Evolutionary conservation across 2,888 invertebrate species (phyloP).

Genomic region (Rhopalosiphum nymphaeae): DNA sequence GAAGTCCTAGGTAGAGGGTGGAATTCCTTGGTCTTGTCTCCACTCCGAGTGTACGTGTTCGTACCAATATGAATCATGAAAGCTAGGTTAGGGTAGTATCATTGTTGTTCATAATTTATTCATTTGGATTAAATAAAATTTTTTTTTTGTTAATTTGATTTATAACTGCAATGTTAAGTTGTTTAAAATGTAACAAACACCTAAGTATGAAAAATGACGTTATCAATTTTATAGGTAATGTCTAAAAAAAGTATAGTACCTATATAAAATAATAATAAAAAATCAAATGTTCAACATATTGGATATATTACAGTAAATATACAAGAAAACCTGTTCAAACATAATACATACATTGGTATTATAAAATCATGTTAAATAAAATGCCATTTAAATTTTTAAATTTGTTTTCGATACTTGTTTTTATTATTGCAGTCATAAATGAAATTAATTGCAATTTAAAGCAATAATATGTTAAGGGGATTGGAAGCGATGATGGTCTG

Average conservation of each 20-base stretch:
- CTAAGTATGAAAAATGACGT: not conserved
- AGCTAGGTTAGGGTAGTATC: not conserved
- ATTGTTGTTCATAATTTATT: not conserved
- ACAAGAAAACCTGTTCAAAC: slow-evolving; percentile 8
- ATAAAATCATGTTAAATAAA: not conserved
- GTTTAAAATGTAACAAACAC: not conserved
- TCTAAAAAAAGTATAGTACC: not conserved
- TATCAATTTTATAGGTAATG: not conserved
- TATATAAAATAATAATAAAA: not conserved
- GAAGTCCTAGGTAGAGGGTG: too few relatives aligned
- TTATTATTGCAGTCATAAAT: too few relatives aligned
- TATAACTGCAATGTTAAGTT: not conserved
- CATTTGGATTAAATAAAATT: not conserved
- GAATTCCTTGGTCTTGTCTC: too few relatives aligned
- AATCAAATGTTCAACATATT: not conserved
- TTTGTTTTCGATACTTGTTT: not conserved
- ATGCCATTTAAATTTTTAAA: not conserved
- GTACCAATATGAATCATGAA: too few relatives aligned
- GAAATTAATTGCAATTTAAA: not conserved
- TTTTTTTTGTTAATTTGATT: not conserved
- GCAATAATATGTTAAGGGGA: not conserved
- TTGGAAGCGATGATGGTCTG: too few relatives aligned
- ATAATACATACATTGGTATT: not conserved
- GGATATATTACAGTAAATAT: not conserved
- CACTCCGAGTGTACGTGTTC: too few relatives aligned